Percentiles rank a stretch among this genome's conserved stretches.
Evolutionary conservation across 2,113 vertebrate genomes (phyloP).

Genomic region (Numenius arquata): DNA sequence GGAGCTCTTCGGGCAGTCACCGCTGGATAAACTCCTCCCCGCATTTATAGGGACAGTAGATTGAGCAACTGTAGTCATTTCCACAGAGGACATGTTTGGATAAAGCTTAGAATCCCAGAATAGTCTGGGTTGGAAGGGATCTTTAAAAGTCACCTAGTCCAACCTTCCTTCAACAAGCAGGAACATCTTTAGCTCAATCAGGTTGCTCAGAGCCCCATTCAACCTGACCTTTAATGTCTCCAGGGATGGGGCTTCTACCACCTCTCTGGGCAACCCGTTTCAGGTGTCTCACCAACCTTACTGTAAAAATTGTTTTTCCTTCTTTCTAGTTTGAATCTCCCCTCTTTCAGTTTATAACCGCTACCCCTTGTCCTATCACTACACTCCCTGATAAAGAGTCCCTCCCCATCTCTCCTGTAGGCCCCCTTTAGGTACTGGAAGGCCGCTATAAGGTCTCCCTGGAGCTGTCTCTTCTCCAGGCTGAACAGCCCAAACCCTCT

Average conservation of each 20-base stretch:
- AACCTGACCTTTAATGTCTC: background rate
- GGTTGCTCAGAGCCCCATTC: background rate
- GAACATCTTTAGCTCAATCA: background rate
- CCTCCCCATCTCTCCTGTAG: background rate
- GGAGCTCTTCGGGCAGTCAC: accelerated
- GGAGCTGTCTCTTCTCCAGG: background rate
- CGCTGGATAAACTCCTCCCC: accelerated
- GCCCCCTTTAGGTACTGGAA: background rate
- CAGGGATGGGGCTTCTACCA: background rate
- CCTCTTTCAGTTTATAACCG: background rate
- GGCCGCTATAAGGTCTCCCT: background rate
- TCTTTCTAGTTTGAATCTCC: background rate
- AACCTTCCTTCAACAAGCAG: background rate
- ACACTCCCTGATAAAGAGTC: background rate
- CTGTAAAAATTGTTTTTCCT: background rate
- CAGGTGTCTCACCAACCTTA: background rate
- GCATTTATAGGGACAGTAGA: accelerated
- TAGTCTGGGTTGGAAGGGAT: background rate
- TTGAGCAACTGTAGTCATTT: accelerated
- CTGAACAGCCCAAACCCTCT: background rate
- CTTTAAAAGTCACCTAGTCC: background rate
- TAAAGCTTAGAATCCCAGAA: no score
- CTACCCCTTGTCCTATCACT: background rate
- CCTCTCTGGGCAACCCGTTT: background rate
- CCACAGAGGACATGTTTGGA: accelerated